Percentiles rank a stretch among this genome's conserved stretches.
phyloP scores from a whole-genome alignment of 2,797 vertebrate genomes.

The Apodemus agrarius region DNA sequence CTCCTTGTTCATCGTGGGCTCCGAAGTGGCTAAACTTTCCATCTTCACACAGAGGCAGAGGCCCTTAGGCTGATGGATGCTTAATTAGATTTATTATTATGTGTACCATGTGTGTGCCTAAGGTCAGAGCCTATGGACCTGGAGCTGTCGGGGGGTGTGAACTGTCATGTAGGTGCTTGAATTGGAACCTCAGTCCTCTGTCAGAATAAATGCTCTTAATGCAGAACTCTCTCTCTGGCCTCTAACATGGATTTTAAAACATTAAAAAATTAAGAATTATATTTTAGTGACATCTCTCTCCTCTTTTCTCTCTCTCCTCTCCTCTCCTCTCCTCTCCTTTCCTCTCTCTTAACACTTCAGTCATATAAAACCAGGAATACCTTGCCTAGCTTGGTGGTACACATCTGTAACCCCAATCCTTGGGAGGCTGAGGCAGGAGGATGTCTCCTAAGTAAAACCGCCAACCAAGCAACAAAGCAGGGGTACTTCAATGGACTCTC shows the following conservation, averaged over 20 bases:
- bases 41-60: neutral
- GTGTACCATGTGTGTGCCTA: neutral
- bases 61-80: neutral
- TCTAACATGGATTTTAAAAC: neutral
- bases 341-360: neutral
- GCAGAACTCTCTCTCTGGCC: neutral
- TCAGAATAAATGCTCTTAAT: neutral
- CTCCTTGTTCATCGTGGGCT: neutral
- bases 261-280: neutral
- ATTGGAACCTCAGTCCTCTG: neutral
- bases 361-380: slow-evolving; percentile 20
- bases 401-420: neutral
- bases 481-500: neutral
- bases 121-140: neutral
- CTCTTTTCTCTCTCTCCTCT: neutral
- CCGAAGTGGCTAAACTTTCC: neutral
- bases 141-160: neutral
- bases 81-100: neutral
- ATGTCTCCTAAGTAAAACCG: neutral
- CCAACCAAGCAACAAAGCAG: neutral
- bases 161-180: neutral
- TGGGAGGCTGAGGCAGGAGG: neutral
- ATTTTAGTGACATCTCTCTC: neutral
- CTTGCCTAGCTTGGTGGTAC: neutral
- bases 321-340: neutral